Evolutionary conservation across 2,888 invertebrate genomes (phyloP).

Genomic region (Lasioglossum lativentre): DNA sequence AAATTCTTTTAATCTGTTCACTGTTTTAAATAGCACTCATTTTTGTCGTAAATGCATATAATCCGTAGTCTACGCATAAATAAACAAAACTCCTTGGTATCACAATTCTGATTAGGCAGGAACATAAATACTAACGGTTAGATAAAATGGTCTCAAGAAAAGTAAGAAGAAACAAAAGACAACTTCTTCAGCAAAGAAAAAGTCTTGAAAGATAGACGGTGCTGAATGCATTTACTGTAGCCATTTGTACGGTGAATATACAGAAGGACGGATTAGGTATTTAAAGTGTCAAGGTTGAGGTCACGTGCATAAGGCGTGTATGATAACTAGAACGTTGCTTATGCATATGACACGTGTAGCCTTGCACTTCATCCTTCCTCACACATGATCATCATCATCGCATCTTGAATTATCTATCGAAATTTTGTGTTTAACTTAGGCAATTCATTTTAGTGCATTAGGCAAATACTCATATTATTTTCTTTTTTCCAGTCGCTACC

Average conservation of each 20-base stretch:
- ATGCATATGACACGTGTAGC: background rate
- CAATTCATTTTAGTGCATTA: background rate
- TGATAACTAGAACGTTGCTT: constrained; percentile 1
- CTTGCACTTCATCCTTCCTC: constrained; percentile 3
- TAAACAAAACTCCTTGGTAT: background rate
- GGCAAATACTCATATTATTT: background rate
- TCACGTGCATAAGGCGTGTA: background rate
- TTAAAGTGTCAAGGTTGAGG: background rate
- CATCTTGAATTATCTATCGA: background rate
- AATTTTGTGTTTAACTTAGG: background rate
- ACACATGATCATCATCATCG: background rate
- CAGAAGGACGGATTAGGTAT: background rate
- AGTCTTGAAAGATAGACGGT: background rate
- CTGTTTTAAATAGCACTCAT: background rate
- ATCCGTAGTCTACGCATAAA: background rate
- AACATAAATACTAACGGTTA: background rate
- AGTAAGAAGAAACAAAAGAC: background rate
- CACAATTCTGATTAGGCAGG: background rate
- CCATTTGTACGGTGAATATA: background rate
- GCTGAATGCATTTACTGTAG: background rate
- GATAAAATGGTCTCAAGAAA: background rate
- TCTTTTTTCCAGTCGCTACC: background rate
- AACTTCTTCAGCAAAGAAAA: background rate
- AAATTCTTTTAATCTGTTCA: too few relatives aligned
- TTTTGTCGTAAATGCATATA: background rate